phyloP scores from a whole-genome alignment of 2,113 vertebrate species.

The Lathamus discolor region DNA sequence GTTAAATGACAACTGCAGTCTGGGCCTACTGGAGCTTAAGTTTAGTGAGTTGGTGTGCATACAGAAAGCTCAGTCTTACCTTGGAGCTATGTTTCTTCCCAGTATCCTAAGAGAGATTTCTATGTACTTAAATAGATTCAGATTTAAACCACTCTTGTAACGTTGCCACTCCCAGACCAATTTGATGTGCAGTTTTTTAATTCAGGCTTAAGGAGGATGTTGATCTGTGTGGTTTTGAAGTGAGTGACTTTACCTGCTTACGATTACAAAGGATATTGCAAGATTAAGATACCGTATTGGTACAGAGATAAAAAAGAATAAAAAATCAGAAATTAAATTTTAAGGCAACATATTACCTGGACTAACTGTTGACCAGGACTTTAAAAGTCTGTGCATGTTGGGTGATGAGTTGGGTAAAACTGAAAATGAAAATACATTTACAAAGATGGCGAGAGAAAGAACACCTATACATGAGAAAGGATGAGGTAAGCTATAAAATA shows the following conservation, averaged over 20 bases:
- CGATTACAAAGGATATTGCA: not conserved
- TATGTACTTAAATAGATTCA: not conserved
- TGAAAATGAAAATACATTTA: conserved; percentile 6
- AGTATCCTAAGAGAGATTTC: not conserved
- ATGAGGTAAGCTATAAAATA: not conserved
- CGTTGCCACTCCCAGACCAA: not conserved
- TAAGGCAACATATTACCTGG: not conserved
- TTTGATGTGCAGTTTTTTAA: not conserved
- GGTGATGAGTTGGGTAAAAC: not conserved
- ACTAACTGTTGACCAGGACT: not conserved
- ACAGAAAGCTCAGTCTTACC: not conserved
- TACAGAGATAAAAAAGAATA: not conserved
- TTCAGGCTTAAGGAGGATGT: not conserved
- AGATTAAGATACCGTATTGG: not conserved
- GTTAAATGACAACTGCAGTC: not conserved
- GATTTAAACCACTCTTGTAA: not conserved
- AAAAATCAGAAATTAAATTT: not conserved
- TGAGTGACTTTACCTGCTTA: not conserved
- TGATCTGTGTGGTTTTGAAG: conserved; percentile 1
- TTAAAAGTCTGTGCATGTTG: not conserved
- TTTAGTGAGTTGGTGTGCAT: not conserved
- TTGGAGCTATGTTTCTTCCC: conserved; percentile 9
- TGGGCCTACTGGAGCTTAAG: not conserved
- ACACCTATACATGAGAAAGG: not conserved
- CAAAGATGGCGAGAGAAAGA: not conserved